Conservation (phyloP, 2,113 vertebrate genomes). For the Acrocephalus arundinaceus region DNA sequence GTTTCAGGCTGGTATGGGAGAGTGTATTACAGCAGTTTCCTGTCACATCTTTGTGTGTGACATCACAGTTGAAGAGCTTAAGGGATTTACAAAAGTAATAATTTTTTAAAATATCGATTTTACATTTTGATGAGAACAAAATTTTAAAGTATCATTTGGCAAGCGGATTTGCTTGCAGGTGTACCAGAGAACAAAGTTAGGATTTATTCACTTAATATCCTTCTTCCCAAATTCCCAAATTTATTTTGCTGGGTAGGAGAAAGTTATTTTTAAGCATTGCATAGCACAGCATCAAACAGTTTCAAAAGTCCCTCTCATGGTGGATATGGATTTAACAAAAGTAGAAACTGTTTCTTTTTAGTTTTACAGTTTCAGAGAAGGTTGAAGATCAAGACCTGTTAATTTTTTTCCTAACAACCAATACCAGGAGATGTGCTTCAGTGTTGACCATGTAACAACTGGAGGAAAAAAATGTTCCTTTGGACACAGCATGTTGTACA, state of each 20-base stretch:
- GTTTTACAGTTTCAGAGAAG: not conserved
- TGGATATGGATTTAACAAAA: not conserved
- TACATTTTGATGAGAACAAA: not conserved
- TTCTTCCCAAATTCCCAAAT: not conserved
- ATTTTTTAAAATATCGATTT: not conserved
- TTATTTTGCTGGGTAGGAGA: constrained; percentile 12
- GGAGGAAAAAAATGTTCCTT: not conserved
- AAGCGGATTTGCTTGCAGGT: constrained; percentile 9
- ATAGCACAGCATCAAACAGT: constrained; percentile 11
- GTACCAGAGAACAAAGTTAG: constrained; percentile 12
- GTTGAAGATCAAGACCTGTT: not conserved
- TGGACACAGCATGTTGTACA: not conserved
- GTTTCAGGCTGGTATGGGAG: not conserved
- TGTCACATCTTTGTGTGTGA: not conserved
- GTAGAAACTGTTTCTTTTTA: not conserved
- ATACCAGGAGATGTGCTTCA: not conserved
- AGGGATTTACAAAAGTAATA: not conserved
- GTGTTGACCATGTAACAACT: not conserved
- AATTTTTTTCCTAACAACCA: not conserved
- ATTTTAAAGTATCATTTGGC: not conserved
- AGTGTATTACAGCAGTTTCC: not conserved
- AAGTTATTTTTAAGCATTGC: not conserved
- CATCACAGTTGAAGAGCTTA: not conserved
- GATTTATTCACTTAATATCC: not conserved
- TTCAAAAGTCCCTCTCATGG: not conserved